Conservation (phyloP, 2,888 invertebrate genomes). For the Yponomeuta plumbellus region DNA sequence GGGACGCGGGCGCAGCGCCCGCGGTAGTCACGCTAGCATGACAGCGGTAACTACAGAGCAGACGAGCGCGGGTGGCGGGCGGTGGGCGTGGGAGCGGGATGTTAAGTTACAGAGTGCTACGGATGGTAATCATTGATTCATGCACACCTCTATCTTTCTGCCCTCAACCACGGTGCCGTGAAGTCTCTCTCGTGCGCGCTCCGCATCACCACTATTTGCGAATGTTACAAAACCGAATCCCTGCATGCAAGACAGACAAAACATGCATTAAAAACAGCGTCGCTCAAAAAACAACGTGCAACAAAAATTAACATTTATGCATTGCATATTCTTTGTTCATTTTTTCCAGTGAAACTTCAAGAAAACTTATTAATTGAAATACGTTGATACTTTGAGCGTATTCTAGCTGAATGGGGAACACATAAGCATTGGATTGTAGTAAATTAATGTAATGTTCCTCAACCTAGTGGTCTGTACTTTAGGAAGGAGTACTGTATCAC, state of each 20-base stretch:
- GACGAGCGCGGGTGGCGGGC: constrained; percentile 63
- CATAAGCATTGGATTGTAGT: constrained; percentile 73
- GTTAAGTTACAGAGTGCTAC: constrained; percentile 80
- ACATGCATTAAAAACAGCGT: constrained; percentile 93
- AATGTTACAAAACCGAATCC: constrained; percentile 99
- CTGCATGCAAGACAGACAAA: constrained; percentile 99
- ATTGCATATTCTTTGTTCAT: constrained; percentile 73
- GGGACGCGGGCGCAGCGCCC: neutral
- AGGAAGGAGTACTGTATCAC: constrained; percentile 46
- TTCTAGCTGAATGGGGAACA: constrained; percentile 73
- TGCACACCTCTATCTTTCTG: constrained; percentile 99
- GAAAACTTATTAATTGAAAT: constrained; percentile 63
- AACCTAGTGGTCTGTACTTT: constrained; percentile 66
- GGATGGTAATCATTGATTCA: constrained; percentile 83
- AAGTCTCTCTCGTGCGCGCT: constrained; percentile 99
- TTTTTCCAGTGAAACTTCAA: constrained; percentile 70
- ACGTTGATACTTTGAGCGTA: constrained; percentile 77
- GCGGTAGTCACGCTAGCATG: constrained; percentile 51
- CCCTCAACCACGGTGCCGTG: constrained; percentile 99
- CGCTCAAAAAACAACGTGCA: constrained; percentile 87
- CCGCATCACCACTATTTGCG: constrained; percentile 99
- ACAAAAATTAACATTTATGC: constrained; percentile 82
- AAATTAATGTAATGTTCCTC: constrained; percentile 60
- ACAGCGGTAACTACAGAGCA: constrained; percentile 73
- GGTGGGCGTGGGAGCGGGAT: constrained; percentile 76